Evolutionary conservation across 2,888 invertebrate genomes (phyloP).

Genomic region (Cyclophora punctaria): DNA sequence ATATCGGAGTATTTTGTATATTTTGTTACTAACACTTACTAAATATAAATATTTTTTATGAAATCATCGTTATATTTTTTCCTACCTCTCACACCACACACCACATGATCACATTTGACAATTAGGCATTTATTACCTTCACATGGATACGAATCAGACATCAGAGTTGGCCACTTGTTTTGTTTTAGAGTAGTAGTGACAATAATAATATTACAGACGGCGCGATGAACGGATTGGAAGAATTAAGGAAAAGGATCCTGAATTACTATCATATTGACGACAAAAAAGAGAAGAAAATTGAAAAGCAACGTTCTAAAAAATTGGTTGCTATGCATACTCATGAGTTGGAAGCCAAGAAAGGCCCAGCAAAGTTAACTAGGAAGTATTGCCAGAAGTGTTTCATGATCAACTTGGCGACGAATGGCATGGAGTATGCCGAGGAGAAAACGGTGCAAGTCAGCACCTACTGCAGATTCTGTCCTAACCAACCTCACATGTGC

Average conservation of each 20-base stretch:
- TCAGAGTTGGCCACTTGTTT: too few species aligned
- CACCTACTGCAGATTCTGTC: slow-evolving; percentile 13
- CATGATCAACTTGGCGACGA: slow-evolving; percentile 5
- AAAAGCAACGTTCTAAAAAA: slow-evolving; percentile 1
- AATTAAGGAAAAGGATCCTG: slow-evolving; percentile 15
- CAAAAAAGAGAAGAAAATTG: slow-evolving; percentile 2
- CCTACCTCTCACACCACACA: too few species aligned
- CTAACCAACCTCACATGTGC: slow-evolving; percentile 14
- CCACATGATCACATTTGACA: too few species aligned
- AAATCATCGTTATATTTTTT: too few species aligned
- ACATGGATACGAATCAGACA: too few species aligned
- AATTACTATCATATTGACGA: slow-evolving; percentile 18
- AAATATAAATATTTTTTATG: too few species aligned
- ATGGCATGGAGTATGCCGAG: slow-evolving; percentile 11
- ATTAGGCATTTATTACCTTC: too few species aligned
- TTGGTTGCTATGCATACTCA: slow-evolving; percentile 1
- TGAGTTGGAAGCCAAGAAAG: slow-evolving; percentile 7
- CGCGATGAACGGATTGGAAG: background rate
- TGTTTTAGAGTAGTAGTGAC: too few species aligned
- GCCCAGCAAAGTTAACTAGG: slow-evolving; percentile 1
- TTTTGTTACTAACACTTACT: too few species aligned
- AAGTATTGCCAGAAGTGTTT: slow-evolving; percentile 14
- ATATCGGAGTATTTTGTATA: too few species aligned
- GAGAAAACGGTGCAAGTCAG: slow-evolving; percentile 9
- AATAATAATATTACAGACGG: slow-evolving; percentile 6